These are phyloP conservation scores for Parus major DNA, from an alignment of 2,113 vertebrate species.

Conservation along the genomic window DNA sequence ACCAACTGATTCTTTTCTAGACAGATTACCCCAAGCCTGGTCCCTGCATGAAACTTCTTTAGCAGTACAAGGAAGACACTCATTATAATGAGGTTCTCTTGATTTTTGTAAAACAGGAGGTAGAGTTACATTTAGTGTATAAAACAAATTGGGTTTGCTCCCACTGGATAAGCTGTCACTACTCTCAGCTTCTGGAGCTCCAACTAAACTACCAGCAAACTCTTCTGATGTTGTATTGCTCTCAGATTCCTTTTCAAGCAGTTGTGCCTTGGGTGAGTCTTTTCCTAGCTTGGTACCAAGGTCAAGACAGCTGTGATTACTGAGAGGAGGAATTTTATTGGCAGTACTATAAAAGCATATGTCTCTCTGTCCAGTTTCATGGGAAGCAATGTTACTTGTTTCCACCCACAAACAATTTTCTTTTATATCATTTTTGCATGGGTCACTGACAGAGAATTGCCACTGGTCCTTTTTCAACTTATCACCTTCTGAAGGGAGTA, in stretches of 20 bases:
- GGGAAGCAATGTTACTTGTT: background rate
- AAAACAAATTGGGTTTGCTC: background rate
- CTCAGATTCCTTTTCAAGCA: background rate
- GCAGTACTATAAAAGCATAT: background rate
- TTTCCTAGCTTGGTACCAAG: background rate
- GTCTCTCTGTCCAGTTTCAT: background rate
- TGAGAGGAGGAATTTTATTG: background rate
- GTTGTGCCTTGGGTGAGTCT: background rate
- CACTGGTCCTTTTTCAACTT: slow-evolving; percentile 17
- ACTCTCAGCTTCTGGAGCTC: background rate
- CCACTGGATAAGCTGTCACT: background rate
- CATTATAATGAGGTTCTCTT: background rate
- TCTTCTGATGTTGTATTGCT: background rate
- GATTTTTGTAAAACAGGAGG: slow-evolving; percentile 14
- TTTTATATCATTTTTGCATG: background rate
- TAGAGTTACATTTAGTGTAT: background rate
- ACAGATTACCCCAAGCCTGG: slow-evolving; percentile 16
- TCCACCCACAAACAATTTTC: background rate
- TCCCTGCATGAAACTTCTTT: background rate
- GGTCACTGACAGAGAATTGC: background rate
- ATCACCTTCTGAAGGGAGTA: background rate
- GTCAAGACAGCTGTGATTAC: background rate
- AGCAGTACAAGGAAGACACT: background rate
- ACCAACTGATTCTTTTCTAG: slow-evolving; percentile 27
- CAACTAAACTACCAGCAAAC: background rate